A percentile compares a stretch with the other conserved stretches of the same genome.
phyloP scores from a whole-genome alignment of 2,797 vertebrate species.

The Lagocephalus sceleratus region DNA sequence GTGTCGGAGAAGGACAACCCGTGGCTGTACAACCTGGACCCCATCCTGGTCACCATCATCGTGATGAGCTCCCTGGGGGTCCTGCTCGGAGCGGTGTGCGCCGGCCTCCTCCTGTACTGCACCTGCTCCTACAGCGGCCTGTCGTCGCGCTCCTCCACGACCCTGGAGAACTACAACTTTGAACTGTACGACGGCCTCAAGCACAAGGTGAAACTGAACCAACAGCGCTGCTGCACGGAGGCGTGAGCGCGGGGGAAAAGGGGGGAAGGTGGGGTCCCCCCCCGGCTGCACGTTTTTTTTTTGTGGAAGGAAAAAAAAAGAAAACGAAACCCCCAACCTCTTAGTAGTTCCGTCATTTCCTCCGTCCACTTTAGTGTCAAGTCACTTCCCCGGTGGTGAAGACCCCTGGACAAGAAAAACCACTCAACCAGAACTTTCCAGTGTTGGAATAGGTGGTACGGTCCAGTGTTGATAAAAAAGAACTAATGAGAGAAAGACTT shows the following conservation, averaged over 20 bases:
- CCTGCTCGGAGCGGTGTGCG: conserved; percentile 90
- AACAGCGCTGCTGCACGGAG: conserved; percentile 93
- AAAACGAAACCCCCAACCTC: conserved; percentile 45
- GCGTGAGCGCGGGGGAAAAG: conserved; percentile 55
- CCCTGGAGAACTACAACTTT: conserved; percentile 98
- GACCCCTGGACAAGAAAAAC: conserved; percentile 16
- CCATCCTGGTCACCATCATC: conserved; percentile 97
- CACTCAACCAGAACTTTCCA: conserved; percentile 26
- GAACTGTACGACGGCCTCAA: conserved; percentile 98
- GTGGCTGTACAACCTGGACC: conserved; percentile 94
- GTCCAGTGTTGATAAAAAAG: conserved; percentile 31
- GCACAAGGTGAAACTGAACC: conserved; percentile 99
- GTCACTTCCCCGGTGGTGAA: conserved; percentile 37
- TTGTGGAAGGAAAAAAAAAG: conserved; percentile 8
- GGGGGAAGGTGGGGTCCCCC: too few species aligned
- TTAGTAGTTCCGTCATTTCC: conserved; percentile 50
- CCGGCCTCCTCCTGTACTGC: conserved; percentile 96
- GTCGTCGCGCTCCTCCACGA: conserved; percentile 92
- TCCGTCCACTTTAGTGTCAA: conserved; percentile 53
- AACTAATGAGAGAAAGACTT: conserved; percentile 29
- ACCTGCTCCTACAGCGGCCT: conserved; percentile 92
- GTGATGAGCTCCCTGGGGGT: conserved; percentile 97
- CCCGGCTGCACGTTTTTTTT: neutral
- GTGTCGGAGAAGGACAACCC: conserved; percentile 89
- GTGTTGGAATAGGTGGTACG: conserved; percentile 21